A percentile compares a stretch with the other conserved stretches of the same genome.
These are phyloP conservation scores for Bactericera cockerelli DNA, from an alignment of 1,140 invertebrate species.

Conservation along the genomic window DNA sequence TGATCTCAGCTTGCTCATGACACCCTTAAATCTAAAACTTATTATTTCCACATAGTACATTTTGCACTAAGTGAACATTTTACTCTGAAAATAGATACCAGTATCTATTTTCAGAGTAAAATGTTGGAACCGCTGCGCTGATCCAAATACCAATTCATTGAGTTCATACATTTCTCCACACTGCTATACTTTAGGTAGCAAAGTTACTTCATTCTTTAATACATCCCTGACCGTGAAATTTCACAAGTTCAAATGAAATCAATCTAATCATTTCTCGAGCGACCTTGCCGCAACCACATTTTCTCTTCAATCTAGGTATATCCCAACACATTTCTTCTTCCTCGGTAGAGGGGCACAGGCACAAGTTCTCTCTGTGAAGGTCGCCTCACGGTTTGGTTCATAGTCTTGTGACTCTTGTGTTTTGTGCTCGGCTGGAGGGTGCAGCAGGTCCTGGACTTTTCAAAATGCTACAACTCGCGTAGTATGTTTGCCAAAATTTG, in stretches of 20 bases:
- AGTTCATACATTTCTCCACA: no score
- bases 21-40: no score
- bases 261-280: neutral
- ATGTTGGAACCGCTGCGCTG: no score
- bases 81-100: no score
- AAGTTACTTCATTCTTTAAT: no score
- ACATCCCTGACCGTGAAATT: conserved; percentile 7
- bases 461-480: conserved; percentile 5
- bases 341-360: neutral
- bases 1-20: no score
- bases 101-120: no score
- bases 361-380: neutral
- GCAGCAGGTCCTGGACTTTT: neutral
- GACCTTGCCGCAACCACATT: conserved; percentile 7
- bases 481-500: conserved; percentile 3
- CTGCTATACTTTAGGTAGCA: no score
- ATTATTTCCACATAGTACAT: no score
- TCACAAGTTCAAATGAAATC: neutral
- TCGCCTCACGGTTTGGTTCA: neutral
- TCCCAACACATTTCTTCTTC: neutral
- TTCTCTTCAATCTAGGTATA: neutral
- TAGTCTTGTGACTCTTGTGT: neutral
- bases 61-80: no score
- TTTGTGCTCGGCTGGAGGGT: neutral
- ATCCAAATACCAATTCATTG: no score